Conservation (phyloP, 2,888 invertebrate genomes). For the Acanthosepion pharaonis region DNA sequence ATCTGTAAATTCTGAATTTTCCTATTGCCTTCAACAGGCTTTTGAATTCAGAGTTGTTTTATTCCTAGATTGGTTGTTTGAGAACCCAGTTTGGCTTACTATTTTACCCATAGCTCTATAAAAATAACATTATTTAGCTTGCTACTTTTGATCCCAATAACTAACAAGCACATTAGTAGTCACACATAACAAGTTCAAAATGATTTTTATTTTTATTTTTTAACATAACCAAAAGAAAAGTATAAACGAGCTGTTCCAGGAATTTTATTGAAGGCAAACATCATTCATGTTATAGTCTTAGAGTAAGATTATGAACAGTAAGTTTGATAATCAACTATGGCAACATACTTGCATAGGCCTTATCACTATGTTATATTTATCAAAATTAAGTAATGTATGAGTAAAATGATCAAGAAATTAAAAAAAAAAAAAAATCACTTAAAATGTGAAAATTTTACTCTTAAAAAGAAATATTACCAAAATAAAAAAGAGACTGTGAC, state of each 20-base stretch:
- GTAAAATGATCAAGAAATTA: not conserved
- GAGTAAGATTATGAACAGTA: not conserved
- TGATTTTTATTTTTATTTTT: not conserved
- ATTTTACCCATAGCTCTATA: too few species aligned
- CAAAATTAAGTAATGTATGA: not conserved
- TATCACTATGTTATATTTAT: not conserved
- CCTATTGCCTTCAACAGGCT: too few species aligned
- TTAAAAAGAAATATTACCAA: not conserved
- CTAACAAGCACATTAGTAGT: too few species aligned
- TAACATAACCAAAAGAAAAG: not conserved
- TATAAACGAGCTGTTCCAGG: not conserved
- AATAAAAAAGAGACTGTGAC: not conserved
- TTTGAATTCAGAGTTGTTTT: too few species aligned
- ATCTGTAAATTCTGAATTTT: too few species aligned
- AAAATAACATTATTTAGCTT: too few species aligned
- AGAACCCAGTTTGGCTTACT: too few species aligned
- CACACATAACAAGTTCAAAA: too few species aligned
- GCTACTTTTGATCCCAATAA: too few species aligned
- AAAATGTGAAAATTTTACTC: not conserved
- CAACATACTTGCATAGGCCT: too few species aligned
- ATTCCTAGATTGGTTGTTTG: too few species aligned
- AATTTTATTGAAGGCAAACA: not conserved
- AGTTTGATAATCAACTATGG: not conserved
- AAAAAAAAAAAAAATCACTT: not conserved
- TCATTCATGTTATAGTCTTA: not conserved